phyloP scores from a whole-genome alignment of 1,140 invertebrate species.

The Anthonomus grandis region DNA sequence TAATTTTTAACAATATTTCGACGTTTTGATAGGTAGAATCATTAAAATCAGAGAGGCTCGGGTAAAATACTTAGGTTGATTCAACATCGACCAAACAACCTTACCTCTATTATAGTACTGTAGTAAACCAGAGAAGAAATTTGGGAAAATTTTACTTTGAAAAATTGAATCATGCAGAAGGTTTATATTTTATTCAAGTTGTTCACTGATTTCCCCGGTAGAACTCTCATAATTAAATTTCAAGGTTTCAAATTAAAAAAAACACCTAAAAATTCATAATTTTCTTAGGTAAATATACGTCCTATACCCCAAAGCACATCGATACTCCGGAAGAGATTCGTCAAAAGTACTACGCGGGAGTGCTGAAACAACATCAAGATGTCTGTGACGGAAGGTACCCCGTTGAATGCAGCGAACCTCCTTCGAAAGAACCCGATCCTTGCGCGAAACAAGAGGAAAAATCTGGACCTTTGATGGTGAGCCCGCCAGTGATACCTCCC shows the following conservation, averaged over 20 bases:
- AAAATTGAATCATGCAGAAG: too few species aligned
- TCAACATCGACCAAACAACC: too few species aligned
- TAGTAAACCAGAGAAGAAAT: too few species aligned
- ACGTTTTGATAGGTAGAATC: too few species aligned
- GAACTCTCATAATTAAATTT: too few species aligned
- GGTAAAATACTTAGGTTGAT: too few species aligned
- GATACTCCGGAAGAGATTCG: constrained; percentile 43
- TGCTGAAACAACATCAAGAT: constrained; percentile 36
- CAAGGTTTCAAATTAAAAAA: neutral
- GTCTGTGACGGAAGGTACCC: constrained; percentile 35
- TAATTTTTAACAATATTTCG: too few species aligned
- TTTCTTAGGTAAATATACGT: constrained; percentile 28
- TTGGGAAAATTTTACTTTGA: too few species aligned
- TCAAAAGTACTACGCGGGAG: constrained; percentile 41
- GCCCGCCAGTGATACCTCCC: constrained; percentile 34
- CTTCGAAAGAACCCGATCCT: constrained; percentile 6
- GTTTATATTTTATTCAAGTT: too few species aligned
- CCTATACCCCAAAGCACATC: constrained; percentile 43
- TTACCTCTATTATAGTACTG: too few species aligned
- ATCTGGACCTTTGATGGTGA: constrained; percentile 38
- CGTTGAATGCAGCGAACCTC: constrained; percentile 33
- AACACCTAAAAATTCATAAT: constrained; percentile 3
- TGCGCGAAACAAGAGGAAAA: constrained; percentile 12
- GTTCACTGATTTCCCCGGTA: too few species aligned
- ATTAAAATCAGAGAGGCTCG: too few species aligned